These are phyloP conservation scores for Rotaria magnacalcarata DNA, from an alignment of 2,888 invertebrate species.

Conservation along the genomic window DNA sequence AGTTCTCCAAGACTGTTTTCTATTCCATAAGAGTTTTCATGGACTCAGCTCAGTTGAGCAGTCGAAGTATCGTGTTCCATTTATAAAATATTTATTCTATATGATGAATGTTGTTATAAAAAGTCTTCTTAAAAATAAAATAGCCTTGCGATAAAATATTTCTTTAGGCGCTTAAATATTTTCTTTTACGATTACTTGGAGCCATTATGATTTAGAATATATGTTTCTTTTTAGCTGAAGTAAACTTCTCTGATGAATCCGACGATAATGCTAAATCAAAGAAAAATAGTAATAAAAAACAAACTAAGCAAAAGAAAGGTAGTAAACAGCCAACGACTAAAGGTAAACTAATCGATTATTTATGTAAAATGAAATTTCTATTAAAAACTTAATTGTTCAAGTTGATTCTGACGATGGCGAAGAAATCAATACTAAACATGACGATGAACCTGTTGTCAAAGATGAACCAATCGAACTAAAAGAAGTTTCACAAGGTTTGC, in stretches of 20 bases:
- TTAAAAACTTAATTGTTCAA: not conserved
- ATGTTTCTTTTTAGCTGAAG: not conserved
- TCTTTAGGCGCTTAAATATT: no score
- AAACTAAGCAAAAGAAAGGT: constrained; percentile 2
- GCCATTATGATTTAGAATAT: no score
- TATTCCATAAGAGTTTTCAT: no score
- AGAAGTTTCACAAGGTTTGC: not conserved
- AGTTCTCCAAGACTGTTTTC: no score
- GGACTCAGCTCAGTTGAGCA: no score
- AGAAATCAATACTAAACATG: not conserved
- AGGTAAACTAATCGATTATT: not conserved
- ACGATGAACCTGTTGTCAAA: not conserved
- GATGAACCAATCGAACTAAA: not conserved
- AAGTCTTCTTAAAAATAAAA: no score
- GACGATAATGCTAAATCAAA: not conserved
- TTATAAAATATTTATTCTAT: no score
- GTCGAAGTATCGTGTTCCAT: no score
- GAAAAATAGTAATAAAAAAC: constrained; percentile 7
- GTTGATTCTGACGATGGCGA: not conserved
- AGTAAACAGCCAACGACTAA: not conserved
- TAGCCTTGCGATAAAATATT: no score
- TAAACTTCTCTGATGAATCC: not conserved
- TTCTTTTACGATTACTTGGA: no score
- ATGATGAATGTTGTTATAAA: no score
- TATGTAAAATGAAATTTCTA: no score